Evolutionary conservation across 2,888 invertebrate species (phyloP).

Genomic region (Drosophila nr. perissopoda): DNA sequence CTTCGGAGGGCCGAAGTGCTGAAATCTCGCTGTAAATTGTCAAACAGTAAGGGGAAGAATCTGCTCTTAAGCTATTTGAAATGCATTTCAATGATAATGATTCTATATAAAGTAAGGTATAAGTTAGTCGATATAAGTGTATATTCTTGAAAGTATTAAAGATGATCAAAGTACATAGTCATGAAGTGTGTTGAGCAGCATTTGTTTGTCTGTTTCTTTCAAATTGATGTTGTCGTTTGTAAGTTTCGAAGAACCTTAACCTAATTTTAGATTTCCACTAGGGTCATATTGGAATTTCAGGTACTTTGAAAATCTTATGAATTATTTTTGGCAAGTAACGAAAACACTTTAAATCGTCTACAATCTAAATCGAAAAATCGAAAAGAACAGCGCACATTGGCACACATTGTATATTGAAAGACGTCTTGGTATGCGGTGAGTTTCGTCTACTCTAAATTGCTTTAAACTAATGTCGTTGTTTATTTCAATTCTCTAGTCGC

Average conservation of each 20-base stretch:
- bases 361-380: slow-evolving; percentile 43
- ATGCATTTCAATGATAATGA: not conserved
- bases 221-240: slow-evolving; percentile 30
- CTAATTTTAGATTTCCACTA: slow-evolving; percentile 68
- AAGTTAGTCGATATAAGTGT: slow-evolving; percentile 4
- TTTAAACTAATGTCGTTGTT: slow-evolving; percentile 81
- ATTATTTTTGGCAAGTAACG: slow-evolving; percentile 71
- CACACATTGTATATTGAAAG: slow-evolving; percentile 62
- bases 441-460: slow-evolving; percentile 64
- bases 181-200: slow-evolving; percentile 46
- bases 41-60: slow-evolving; percentile 14
- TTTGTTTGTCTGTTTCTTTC: not conserved
- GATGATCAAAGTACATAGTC: slow-evolving; percentile 40
- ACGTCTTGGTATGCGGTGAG: slow-evolving; percentile 59
- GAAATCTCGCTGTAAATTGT: slow-evolving; percentile 12
- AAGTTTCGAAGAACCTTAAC: slow-evolving; percentile 60
- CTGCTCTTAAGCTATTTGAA: slow-evolving; percentile 5
- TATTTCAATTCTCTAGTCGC: slow-evolving; percentile 55
- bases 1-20: slow-evolving; percentile 52
- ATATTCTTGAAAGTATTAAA: slow-evolving; percentile 34
- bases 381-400: slow-evolving; percentile 38
- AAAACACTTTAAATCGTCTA: slow-evolving; percentile 54
- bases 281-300: slow-evolving; percentile 72
- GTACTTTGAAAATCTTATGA: slow-evolving; percentile 80
- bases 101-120: not conserved